These are phyloP conservation scores for Nixonia krombeini DNA, from an alignment of 1,140 invertebrate species.

Conservation along the genomic window DNA sequence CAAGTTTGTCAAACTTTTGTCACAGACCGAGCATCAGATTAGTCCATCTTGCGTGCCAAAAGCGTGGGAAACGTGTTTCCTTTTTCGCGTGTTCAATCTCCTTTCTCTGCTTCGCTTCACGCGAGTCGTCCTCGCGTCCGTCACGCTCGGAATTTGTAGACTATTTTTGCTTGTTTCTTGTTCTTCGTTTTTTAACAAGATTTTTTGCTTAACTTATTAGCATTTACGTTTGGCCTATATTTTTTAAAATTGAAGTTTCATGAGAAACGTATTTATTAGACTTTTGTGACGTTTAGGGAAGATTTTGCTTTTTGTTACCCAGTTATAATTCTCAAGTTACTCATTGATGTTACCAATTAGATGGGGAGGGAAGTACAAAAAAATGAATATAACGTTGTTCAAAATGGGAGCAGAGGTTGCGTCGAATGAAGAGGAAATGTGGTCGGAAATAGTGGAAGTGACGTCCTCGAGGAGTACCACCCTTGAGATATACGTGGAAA, in stretches of 20 bases:
- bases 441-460: conserved; percentile 14
- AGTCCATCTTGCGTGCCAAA: too few species aligned
- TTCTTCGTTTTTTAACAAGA: conserved; percentile 24
- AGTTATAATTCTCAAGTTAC: neutral
- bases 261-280: conserved; percentile 6
- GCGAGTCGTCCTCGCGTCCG: conserved; percentile 14
- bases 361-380: neutral
- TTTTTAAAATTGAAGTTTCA: neutral
- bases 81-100: conserved; percentile 88
- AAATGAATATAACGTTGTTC: neutral
- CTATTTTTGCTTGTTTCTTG: conserved; percentile 6
- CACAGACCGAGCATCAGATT: too few species aligned
- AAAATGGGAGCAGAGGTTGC: neutral
- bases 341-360: too few species aligned
- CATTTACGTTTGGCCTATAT: conserved; percentile 21
- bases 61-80: too few species aligned
- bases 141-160: conserved; percentile 6
- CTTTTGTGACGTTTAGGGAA: conserved; percentile 1
- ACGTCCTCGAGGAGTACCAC: neutral
- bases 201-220: conserved; percentile 23
- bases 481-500: neutral
- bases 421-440: conserved; percentile 17
- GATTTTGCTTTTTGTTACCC: conserved; percentile 4
- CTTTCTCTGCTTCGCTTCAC: conserved; percentile 21
- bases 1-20: too few species aligned